Base-by-base conservation (phyloP, 2,113 vertebrate species). In the Eira barbara region DNA sequence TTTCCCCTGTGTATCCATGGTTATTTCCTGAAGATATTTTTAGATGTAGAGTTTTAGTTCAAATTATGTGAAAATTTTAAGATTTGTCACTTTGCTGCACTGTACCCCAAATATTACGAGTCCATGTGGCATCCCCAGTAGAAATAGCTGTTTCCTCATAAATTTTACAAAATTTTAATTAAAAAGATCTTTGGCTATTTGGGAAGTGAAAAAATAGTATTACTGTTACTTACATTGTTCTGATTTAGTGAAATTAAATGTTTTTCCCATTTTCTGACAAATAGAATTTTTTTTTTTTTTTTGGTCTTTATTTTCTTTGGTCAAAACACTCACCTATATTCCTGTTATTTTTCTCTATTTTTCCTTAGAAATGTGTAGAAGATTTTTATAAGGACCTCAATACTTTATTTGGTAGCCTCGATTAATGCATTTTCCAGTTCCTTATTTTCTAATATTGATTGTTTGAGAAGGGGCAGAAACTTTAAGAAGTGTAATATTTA, bases 221-320 rank as follows among this genome's bases (percentile, higher is more conserved):
- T 67, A 74, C 20, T 88, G 12, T 85, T 94, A 85, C 88, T 89
- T 78, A 39, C 25, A 79, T 73, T 84, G 86, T 71, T 94, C 90
- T 83, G 49, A n/a, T 81, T 94, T 85, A 57, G 20, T 82, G 21
- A 87, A 36, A 69, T 92, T 79, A 90, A 87, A 74, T 34, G 20
- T 18, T 83, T 94, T 95, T 80, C 73, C 15, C 27, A 87, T n/a
- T 82, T 93, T 87, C 85, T 93, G 39, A 91, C 8, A 82, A 92
- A 67, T 79, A 52, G 14, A 13, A 42, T 39, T 83, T 67, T 27
- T 61, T 25, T 57, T 57, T 52, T 55, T 59, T 59, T 61, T 25
- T 59, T 59, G 27, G 23, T 45, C 57, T 94, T 89, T 49, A 4
- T 47, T 95, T 94, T 47, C 20, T 78, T 96, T 80, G 55, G 27